Evolutionary conservation across 2,113 vertebrate genomes (phyloP).

Genomic region (Aspiorhynchus laticeps): DNA sequence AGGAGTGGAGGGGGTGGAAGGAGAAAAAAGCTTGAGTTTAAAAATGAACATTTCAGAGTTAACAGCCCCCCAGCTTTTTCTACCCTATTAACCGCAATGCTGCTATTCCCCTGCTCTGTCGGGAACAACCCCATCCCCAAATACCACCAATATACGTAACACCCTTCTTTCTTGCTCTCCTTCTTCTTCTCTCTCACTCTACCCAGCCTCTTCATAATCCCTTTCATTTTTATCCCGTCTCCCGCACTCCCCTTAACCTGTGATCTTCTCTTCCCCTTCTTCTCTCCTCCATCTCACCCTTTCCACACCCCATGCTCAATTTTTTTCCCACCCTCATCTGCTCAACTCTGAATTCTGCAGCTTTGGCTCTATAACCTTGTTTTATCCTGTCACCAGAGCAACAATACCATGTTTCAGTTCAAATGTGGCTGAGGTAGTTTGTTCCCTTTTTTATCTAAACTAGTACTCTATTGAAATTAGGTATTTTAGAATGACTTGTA

Average conservation of each 20-base stretch:
- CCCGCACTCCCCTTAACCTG: slow-evolving; percentile 34
- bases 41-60: slow-evolving; percentile 82
- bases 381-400: neutral
- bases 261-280: slow-evolving; percentile 39
- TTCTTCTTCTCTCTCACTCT: slow-evolving; percentile 35
- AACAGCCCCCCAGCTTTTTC: slow-evolving; percentile 81
- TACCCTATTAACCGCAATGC: slow-evolving; percentile 82
- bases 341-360: slow-evolving; percentile 31
- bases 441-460: neutral
- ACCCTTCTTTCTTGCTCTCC: slow-evolving; percentile 34
- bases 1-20: slow-evolving; percentile 16
- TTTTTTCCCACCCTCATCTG: slow-evolving; percentile 48
- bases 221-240: slow-evolving; percentile 44
- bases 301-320: slow-evolving; percentile 33
- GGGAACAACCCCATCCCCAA: slow-evolving; percentile 62
- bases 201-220: slow-evolving; percentile 42
- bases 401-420: slow-evolving; percentile 42
- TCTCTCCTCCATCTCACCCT: slow-evolving; percentile 40
- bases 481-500: neutral
- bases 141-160: slow-evolving; percentile 46
- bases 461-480: neutral
- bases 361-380: slow-evolving; percentile 38
- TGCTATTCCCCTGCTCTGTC: slow-evolving; percentile 77
- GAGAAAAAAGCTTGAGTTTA: slow-evolving; percentile 66
- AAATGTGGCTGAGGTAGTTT: slow-evolving; percentile 24